These are phyloP conservation scores for Tenebrosternarchus preto DNA, from an alignment of 2,113 vertebrate genomes.

Conservation along the genomic window DNA sequence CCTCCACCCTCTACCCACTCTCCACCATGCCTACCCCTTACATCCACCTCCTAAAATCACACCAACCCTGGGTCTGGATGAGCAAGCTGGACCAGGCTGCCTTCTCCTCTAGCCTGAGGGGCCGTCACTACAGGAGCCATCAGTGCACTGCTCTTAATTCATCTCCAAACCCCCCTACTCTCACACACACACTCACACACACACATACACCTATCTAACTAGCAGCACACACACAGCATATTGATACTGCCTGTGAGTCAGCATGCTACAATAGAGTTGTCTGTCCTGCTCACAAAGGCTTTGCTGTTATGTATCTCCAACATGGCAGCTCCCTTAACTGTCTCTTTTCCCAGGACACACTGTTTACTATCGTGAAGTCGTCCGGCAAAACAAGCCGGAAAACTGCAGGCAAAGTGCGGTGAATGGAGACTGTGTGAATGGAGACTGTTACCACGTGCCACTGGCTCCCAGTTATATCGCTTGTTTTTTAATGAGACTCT, in stretches of 20 bases:
- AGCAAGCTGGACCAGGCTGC: not conserved
- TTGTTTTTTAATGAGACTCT: slow-evolving; percentile 33
- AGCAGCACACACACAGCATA: not conserved
- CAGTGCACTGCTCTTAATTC: slow-evolving; percentile 44
- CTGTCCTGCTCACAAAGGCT: slow-evolving; percentile 35
- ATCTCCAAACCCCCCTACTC: slow-evolving; percentile 20
- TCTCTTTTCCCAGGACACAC: not conserved
- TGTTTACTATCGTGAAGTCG: slow-evolving; percentile 24
- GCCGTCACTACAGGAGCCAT: slow-evolving; percentile 32
- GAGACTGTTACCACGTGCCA: slow-evolving; percentile 8
- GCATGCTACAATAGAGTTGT: slow-evolving; percentile 15
- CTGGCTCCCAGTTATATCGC: slow-evolving; percentile 25
- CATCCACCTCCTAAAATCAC: no score
- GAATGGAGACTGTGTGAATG: slow-evolving; percentile 19
- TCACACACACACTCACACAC: not conserved
- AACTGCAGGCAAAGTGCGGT: not conserved
- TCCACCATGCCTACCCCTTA: no score
- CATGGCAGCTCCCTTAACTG: slow-evolving; percentile 9
- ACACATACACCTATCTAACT: slow-evolving; percentile 4
- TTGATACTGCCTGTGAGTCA: slow-evolving; percentile 16
- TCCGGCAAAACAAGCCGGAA: slow-evolving; percentile 22
- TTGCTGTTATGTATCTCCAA: slow-evolving; percentile 1
- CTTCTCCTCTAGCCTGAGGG: slow-evolving; percentile 31
- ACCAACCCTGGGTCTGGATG: not conserved
- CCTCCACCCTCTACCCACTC: not conserved